Percentiles rank a stretch among this genome's conserved stretches.
Evolutionary conservation across 2,888 invertebrate genomes (phyloP).

Genomic region (Conus canariensis): DNA sequence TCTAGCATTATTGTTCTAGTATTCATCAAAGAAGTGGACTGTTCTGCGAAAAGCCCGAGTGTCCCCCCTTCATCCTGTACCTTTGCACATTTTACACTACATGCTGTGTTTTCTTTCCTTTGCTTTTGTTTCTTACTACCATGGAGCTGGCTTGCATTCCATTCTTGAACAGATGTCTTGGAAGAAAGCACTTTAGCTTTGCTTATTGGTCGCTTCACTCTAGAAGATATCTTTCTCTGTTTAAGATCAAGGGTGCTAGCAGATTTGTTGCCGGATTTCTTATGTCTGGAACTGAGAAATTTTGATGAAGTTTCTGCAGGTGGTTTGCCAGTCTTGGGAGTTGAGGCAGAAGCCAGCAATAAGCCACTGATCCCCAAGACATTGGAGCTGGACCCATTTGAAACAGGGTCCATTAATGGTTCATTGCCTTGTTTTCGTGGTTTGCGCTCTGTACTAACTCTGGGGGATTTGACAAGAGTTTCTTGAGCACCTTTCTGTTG

Average conservation of each 20-base stretch:
- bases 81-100: neutral
- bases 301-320: neutral
- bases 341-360: constrained; percentile 13
- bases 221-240: neutral
- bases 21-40: neutral
- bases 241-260: neutral
- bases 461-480: neutral
- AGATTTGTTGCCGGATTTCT: neutral
- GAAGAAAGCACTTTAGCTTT: neutral
- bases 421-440: neutral
- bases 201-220: neutral
- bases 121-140: neutral
- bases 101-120: neutral
- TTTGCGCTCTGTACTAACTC: neutral
- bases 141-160: neutral
- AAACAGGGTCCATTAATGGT: neutral
- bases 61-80: neutral
- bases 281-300: neutral
- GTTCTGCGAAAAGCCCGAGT: neutral
- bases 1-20: neutral
- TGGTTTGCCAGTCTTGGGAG: neutral
- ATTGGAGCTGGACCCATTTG: neutral
- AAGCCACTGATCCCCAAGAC: neutral
- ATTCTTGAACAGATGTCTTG: neutral
- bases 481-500: neutral